Evolutionary conservation across 2,797 vertebrate genomes (phyloP), one percentile per base, ranked within the genome.

Genomic region (Scarus forsteni): DNA sequence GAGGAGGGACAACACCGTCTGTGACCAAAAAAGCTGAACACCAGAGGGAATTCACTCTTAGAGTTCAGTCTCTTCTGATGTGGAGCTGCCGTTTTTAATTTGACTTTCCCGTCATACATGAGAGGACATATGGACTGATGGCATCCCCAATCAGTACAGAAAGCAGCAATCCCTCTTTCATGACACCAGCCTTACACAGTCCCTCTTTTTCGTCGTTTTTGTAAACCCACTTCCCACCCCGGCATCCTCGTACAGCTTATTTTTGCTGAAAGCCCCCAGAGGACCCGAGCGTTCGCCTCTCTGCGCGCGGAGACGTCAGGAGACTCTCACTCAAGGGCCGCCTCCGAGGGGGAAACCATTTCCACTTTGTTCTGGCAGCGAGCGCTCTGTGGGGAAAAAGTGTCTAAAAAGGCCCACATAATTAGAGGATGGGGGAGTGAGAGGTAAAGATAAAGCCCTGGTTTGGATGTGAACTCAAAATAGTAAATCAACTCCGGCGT

Each of bases 101-200:
- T 49, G 39, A 89, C 89, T 61, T 38, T 62, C 18, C 36, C 35
- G 44, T 66, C 93, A 93, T 36, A 2, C 15, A 19, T 90, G 88
- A 84, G 85, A 84, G 78, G 92, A 92, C 95, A 93, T 94, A 94
- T 92, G 90, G 91, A 93, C 84, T 60, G 88, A 90, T 88, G 75
- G 75, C 91, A 93, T 94, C 85, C 86, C 78, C 72, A 94, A 93
- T 94, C 92, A 89, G 85, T 80, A 85, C 92, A 88, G 92, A 92
- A 90, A 94, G 91, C 92, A 92, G 91, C 89, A 93, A 93, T 94
- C 91, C 90, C 93, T 82, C 27, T 87, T 88, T 94, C 92, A 91
- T 95, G 95, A 94, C 89, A 81, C 85, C 87, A 87, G 94, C 93
- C 89, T 88, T 49, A 82, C 83, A 46, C 35, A n/a, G 59, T 64